Percentiles rank a stretch among this genome's conserved stretches.
Conservation (phyloP, 2,888 invertebrate genomes). For the Synergus itoensis region DNA sequence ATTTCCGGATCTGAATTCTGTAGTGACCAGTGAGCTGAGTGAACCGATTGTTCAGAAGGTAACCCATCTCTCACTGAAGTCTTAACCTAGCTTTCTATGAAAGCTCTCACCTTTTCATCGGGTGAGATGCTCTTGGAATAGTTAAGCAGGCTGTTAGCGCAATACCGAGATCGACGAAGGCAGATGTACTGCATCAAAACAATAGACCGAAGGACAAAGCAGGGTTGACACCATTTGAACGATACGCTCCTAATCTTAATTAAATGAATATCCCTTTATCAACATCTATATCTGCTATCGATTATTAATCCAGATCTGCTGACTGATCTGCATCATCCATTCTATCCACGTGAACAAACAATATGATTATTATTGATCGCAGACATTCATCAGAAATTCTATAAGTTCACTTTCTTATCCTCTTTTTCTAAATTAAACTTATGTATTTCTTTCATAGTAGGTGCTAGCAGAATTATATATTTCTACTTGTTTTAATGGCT, state of each 20-base stretch:
- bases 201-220: constrained; percentile 45
- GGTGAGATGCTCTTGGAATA: constrained; percentile 49
- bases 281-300: background rate
- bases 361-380: too few species aligned
- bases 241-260: constrained; percentile 12
- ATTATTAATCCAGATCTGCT: background rate
- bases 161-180: background rate
- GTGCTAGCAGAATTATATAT: too few species aligned
- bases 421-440: too few species aligned
- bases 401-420: too few species aligned
- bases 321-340: too few species aligned
- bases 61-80: constrained; percentile 4
- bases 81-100: constrained; percentile 15
- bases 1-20: background rate
- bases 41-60: background rate
- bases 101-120: constrained; percentile 33
- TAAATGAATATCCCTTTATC: constrained; percentile 6
- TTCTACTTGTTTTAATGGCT: too few species aligned
- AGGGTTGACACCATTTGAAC: constrained; percentile 29
- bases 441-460: too few species aligned
- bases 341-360: too few species aligned
- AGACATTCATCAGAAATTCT: too few species aligned
- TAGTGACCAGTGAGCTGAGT: constrained; percentile 1
- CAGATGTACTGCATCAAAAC: constrained; percentile 39
- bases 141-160: constrained; percentile 49